Percentiles rank a stretch among this genome's conserved stretches.
Conservation (phyloP, 1,140 invertebrate species). For the Eufriesea mexicana region DNA sequence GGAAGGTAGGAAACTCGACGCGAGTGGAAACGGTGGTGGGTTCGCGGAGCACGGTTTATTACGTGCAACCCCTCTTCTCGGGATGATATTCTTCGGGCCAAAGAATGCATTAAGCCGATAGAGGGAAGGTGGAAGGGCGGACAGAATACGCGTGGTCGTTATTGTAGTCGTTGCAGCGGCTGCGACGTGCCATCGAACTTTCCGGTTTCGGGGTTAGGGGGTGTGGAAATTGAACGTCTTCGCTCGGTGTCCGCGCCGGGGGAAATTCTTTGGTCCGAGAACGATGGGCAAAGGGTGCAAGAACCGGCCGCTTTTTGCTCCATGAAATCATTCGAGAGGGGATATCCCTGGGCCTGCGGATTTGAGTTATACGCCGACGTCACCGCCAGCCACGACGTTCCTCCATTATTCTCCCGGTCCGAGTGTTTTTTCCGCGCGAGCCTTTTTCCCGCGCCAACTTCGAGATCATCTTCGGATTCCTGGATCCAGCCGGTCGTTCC, state of each 20-base stretch:
- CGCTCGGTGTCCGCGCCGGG: neutral
- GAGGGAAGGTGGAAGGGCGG: conserved; percentile 48
- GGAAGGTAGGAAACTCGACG: neutral
- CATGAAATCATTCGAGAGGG: neutral
- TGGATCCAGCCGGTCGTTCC: neutral
- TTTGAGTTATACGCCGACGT: conserved; percentile 18
- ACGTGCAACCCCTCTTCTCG: conserved; percentile 60
- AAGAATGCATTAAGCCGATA: conserved; percentile 72
- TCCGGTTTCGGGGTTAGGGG: conserved; percentile 49
- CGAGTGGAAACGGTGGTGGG: conserved; percentile 1
- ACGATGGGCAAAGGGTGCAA: neutral
- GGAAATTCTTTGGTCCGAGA: conserved; percentile 2
- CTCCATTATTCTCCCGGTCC: neutral
- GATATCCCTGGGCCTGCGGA: neutral
- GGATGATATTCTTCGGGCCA: conserved; percentile 69
- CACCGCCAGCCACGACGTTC: neutral
- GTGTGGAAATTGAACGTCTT: conserved; percentile 40
- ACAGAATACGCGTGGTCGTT: conserved; percentile 21
- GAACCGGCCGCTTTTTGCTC: neutral
- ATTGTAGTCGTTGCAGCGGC: conserved; percentile 11
- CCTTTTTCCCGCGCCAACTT: neutral
- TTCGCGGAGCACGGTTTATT: conserved; percentile 61
- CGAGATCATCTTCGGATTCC: conserved; percentile 1
- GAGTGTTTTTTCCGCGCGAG: conserved; percentile 13
- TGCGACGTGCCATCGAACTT: conserved; percentile 70